phyloP scores from a whole-genome alignment of 2,888 invertebrate species.

The Venusia cambrica region DNA sequence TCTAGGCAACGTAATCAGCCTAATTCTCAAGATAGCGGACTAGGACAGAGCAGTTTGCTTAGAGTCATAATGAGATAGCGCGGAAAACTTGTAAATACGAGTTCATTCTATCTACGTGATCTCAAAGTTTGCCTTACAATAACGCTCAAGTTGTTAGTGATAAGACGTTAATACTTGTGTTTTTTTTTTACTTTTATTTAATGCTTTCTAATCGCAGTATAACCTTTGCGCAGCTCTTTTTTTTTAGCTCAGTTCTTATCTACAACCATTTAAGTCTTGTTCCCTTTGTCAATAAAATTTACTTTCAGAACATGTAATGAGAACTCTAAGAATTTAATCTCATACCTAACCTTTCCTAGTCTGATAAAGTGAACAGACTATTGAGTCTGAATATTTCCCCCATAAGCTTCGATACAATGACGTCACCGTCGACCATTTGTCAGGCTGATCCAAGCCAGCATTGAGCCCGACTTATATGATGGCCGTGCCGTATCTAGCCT shows the following conservation, averaged over 20 bases:
- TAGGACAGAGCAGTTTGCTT: conserved; percentile 11
- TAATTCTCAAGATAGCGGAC: conserved; percentile 31
- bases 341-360: background rate
- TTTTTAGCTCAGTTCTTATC: no score
- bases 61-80: conserved; percentile 15
- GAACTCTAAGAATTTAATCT: no score
- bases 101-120: conserved; percentile 22
- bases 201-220: no score
- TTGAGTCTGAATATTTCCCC: conserved; percentile 16
- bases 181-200: no score
- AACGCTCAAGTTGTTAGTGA: conserved; percentile 21
- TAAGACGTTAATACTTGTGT: no score
- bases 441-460: conserved; percentile 61
- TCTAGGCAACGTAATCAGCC: conserved; percentile 33
- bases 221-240: no score
- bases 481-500: conserved; percentile 53
- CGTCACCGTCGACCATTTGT: conserved; percentile 66
- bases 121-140: conserved; percentile 19
- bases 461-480: conserved; percentile 61
- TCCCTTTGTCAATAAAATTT: no score
- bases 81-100: conserved; percentile 7
- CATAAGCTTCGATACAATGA: conserved; percentile 37
- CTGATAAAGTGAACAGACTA: conserved; percentile 5
- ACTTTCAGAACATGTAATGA: no score
- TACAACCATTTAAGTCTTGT: no score